Base-by-base conservation (phyloP, 2,888 invertebrate species). In the Auanema freiburgensis region DNA sequence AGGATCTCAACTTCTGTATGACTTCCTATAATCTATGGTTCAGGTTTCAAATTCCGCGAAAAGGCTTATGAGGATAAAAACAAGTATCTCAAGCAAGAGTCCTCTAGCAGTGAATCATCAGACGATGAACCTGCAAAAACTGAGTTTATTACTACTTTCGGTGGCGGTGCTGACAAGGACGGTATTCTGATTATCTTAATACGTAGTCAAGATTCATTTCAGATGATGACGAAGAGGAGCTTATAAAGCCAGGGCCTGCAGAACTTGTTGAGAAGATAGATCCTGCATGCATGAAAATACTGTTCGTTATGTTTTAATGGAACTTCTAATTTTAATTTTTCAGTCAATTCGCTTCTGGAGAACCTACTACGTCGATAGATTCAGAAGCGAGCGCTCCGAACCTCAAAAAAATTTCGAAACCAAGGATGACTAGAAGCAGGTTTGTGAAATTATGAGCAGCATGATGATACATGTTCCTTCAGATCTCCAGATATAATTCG, bases 91-190 rank as follows among this genome's bases (percentile, higher is more conserved):
- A 16, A 25, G 11, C 50, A 24, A 21, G 52, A 56, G n/a, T 33
- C 41, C 1, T 33, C 33, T 8, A 51, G 57, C 1, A 44, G 52
- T 16, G 51, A 57, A 16, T 42, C 42, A 40, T 63, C 57, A 21
- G 71, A 69, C 6, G 67, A 67, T n/a, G 59, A 66, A 10, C 60
- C 63, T 18, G 59, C 60, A 3, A 57, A 57, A 24, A 58, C 73
- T 1, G 76, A 72, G 44, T 78, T 78, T 57, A 78, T 78, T 25
- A 67, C 71, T 8, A 66, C 69, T 10, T 76, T 78, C 49, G 78
- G 78, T 23, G 72, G 69, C 4, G 69, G 33, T 8, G 33, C 33
- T 5, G 33, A 33, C 33, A 33, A 33, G 8, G 33, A 33, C 8
- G 33, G 33, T 33, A 33, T 33, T 8, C 8, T 8, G 3, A 46